A percentile compares a stretch with the other conserved stretches of the same genome.
Conservation (phyloP, 2,888 invertebrate species). For the Chydorus sphaericus region DNA sequence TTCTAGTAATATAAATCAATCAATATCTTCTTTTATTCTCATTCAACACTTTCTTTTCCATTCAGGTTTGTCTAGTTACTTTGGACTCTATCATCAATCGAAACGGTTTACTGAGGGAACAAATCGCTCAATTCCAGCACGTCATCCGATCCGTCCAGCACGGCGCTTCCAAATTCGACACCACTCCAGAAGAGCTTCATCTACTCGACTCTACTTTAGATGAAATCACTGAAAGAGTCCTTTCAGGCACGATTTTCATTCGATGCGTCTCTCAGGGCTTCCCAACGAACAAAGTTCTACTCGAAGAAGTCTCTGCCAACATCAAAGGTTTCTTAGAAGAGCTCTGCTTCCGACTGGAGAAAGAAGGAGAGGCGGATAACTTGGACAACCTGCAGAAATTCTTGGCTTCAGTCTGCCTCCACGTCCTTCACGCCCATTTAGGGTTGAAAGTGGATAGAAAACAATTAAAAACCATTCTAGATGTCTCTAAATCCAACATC, state of each 20-base stretch:
- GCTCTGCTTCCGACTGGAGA: constrained; percentile 33
- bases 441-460: constrained; percentile 67
- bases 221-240: constrained; percentile 32
- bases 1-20: constrained; percentile 12
- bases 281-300: constrained; percentile 30
- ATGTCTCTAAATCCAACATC: constrained; percentile 50
- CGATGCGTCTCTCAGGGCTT: neutral
- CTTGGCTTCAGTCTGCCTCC: constrained; percentile 49
- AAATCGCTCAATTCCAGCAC: constrained; percentile 18
- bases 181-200: constrained; percentile 44
- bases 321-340: constrained; percentile 45
- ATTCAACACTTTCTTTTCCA: neutral
- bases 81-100: constrained; percentile 50
- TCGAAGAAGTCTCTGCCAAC: constrained; percentile 50
- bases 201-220: constrained; percentile 55
- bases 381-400: constrained; percentile 35
- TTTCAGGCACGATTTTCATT: constrained; percentile 1
- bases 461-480: constrained; percentile 51
- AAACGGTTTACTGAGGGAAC: constrained; percentile 33
- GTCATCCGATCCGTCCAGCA: constrained; percentile 39
- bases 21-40: neutral
- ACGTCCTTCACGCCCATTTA: constrained; percentile 49
- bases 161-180: constrained; percentile 43
- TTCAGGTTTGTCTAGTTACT: constrained; percentile 31
- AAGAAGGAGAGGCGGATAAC: constrained; percentile 35